Percentiles rank a stretch among this genome's conserved stretches.
These are phyloP conservation scores for Epirrhoe tristata DNA, from an alignment of 2,888 invertebrate genomes.

Conservation along the genomic window DNA sequence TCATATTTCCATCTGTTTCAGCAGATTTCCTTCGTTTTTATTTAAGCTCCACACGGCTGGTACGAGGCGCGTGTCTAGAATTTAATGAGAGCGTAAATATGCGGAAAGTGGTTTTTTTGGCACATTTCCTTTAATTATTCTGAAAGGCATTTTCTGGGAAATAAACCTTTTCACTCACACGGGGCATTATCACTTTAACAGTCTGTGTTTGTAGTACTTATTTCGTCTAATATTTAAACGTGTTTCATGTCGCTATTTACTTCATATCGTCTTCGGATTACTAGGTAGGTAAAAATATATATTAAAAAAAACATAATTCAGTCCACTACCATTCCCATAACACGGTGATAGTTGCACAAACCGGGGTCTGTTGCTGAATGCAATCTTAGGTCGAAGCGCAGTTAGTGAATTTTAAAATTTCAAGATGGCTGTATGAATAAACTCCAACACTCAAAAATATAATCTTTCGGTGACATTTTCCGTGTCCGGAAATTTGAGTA, in stretches of 20 bases:
- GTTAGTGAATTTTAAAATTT: no score
- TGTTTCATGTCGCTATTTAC: no score
- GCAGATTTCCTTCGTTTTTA: slow-evolving; percentile 14
- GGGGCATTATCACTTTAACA: not conserved
- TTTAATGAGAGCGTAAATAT: slow-evolving; percentile 71
- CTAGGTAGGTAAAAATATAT: no score
- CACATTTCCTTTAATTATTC: slow-evolving; percentile 74
- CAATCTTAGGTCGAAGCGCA: no score
- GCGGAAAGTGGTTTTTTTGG: slow-evolving; percentile 61
- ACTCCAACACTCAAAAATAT: not conserved
- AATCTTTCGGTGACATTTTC: not conserved
- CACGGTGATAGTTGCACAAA: no score
- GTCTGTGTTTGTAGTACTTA: not conserved
- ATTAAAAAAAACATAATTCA: no score
- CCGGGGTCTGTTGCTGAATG: no score
- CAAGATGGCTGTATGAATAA: no score
- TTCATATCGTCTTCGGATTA: no score
- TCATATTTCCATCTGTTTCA: slow-evolving; percentile 9
- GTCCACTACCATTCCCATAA: no score
- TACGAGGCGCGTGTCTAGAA: slow-evolving; percentile 69
- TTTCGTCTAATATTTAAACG: no score
- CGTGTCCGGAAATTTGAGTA: not conserved
- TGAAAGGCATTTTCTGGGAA: slow-evolving; percentile 49
- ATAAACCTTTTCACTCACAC: not conserved
- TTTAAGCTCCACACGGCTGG: slow-evolving; percentile 4